These are phyloP conservation scores for Caenorhabditis sp. DNA, from an alignment of 2,888 invertebrate species.

Conservation along the genomic window DNA sequence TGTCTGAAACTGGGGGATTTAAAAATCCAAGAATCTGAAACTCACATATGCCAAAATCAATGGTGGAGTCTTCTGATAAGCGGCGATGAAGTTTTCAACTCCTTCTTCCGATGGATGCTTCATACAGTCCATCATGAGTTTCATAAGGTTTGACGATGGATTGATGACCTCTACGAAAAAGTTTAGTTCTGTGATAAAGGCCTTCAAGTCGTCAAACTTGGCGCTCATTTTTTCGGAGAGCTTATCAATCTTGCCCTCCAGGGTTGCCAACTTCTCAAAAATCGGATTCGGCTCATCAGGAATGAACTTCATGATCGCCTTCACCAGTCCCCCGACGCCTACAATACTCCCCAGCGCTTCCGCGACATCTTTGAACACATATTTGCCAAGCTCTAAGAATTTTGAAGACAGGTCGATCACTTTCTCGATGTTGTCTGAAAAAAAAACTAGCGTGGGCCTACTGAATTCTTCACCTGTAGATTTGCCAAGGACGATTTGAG, in stretches of 20 bases:
- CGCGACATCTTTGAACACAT: not conserved
- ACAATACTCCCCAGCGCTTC: not conserved
- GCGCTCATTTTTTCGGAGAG: no score
- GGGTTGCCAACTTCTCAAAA: not conserved
- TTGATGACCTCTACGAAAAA: not conserved
- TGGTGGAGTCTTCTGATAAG: not conserved
- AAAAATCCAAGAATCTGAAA: not conserved
- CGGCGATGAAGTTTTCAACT: not conserved
- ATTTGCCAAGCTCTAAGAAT: not conserved
- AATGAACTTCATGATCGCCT: not conserved
- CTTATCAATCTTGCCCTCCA: constrained; percentile 7
- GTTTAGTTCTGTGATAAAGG: not conserved
- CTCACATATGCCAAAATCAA: not conserved
- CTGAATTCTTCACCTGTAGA: no score
- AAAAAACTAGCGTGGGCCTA: no score
- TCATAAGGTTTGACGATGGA: not conserved
- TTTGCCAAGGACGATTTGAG: no score
- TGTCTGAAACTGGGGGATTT: not conserved
- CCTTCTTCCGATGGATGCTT: not conserved
- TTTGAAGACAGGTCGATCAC: not conserved
- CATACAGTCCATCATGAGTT: not conserved
- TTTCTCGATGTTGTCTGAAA: not conserved
- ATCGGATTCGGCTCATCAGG: not conserved
- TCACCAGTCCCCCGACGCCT: not conserved
- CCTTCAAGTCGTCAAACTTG: not conserved